These are phyloP conservation scores for Catajapyx aquilonaris DNA, from an alignment of 1,140 invertebrate species.

Conservation along the genomic window DNA sequence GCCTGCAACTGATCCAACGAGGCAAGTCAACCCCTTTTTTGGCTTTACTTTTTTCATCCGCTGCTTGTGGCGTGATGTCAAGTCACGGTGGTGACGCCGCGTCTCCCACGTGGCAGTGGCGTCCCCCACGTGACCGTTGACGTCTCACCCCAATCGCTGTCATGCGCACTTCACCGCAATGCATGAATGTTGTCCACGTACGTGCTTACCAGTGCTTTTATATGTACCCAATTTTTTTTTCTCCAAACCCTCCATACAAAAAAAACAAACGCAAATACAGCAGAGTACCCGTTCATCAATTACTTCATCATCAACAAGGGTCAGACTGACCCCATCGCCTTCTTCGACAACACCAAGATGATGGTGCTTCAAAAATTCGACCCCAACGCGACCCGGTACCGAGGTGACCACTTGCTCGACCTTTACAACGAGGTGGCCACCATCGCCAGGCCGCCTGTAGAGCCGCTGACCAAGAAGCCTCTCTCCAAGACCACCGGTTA, in stretches of 20 bases:
- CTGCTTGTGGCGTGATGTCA: too few relatives aligned
- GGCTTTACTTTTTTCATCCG: too few relatives aligned
- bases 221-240: conserved; percentile 7
- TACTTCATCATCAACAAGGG: conserved; percentile 73
- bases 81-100: too few relatives aligned
- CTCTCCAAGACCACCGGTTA: conserved; percentile 48
- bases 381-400: conserved; percentile 52
- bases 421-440: conserved; percentile 73
- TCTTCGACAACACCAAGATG: conserved; percentile 59
- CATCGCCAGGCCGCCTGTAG: conserved; percentile 62
- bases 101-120: too few relatives aligned
- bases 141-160: too few relatives aligned
- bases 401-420: conserved; percentile 63
- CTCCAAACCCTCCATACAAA: conserved; percentile 1
- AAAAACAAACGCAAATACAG: too few relatives aligned
- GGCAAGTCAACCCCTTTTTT: too few relatives aligned
- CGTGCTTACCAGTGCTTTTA: too few relatives aligned
- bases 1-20: too few relatives aligned
- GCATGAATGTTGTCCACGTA: too few relatives aligned
- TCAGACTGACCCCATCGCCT: conserved; percentile 57
- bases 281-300: conserved; percentile 74
- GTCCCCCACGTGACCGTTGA: too few relatives aligned
- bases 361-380: conserved; percentile 62
- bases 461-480: conserved; percentile 22
- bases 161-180: too few relatives aligned